These are phyloP conservation scores for Podarcis siculus DNA, from an alignment of 2,797 vertebrate genomes.

Conservation along the genomic window DNA sequence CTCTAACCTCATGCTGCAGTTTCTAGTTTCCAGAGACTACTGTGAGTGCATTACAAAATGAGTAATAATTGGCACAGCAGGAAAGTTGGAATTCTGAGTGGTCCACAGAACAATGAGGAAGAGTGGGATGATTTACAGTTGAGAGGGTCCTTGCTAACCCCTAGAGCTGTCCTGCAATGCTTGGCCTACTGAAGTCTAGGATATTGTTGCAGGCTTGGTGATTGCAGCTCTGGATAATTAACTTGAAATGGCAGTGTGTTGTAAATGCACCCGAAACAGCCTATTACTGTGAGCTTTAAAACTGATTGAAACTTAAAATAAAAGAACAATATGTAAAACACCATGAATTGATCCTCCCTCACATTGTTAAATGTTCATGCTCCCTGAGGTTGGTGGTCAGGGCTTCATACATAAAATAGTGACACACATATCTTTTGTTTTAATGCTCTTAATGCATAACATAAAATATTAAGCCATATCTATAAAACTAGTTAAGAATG, in stretches of 20 bases:
- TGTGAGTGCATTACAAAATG: too few species aligned
- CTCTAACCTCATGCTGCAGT: too few species aligned
- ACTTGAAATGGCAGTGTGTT: not conserved
- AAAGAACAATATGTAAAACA: not conserved
- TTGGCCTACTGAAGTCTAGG: not conserved
- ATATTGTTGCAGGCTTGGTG: not conserved
- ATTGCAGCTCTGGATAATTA: not conserved
- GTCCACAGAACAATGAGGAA: too few species aligned
- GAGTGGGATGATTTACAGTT: too few species aligned
- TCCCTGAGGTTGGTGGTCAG: not conserved
- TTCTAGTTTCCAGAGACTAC: too few species aligned
- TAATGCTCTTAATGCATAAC: not conserved
- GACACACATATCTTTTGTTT: not conserved
- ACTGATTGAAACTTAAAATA: not conserved
- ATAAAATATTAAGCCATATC: conserved; percentile 9
- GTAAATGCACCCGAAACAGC: not conserved
- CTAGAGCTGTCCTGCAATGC: too few species aligned
- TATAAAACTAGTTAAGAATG: not conserved
- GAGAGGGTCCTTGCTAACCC: too few species aligned
- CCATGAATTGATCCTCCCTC: not conserved
- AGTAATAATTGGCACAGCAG: too few species aligned
- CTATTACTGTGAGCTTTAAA: not conserved
- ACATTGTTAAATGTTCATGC: not conserved
- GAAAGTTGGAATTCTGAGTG: too few species aligned
- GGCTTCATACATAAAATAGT: too few species aligned